phyloP scores from a whole-genome alignment of 35 echinoderm and acorn worm genomes.

The Diadema setosum region DNA sequence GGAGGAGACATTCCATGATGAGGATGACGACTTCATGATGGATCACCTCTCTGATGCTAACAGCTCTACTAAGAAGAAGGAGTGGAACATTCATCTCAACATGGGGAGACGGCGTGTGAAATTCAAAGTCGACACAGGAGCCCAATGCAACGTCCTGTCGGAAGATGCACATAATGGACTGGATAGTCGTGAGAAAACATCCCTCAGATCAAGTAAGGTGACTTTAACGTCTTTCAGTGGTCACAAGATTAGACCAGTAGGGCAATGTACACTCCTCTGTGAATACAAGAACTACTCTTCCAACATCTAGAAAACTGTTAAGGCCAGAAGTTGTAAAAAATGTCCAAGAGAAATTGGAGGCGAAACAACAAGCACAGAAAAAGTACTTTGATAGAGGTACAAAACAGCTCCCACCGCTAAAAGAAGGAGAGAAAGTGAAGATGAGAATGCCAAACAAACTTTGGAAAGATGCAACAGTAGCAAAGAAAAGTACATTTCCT shows the following conservation, averaged over 20 bases:
- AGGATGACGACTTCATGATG: background rate
- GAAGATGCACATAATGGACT: background rate
- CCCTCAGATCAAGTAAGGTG: background rate
- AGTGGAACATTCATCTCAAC: background rate
- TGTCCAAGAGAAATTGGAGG: background rate
- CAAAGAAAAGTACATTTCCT: background rate
- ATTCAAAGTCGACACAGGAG: too few species aligned
- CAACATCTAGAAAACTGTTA: background rate
- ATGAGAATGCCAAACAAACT: background rate
- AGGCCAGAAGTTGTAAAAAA: background rate
- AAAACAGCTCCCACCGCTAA: background rate
- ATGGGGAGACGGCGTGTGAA: background rate
- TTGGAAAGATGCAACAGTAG: background rate
- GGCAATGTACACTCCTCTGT: background rate
- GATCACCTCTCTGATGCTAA: too few species aligned
- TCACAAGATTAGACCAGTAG: background rate
- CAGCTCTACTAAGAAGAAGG: too few species aligned
- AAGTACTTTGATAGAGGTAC: background rate
- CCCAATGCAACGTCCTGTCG: slow-evolving; percentile 33
- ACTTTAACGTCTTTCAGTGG: background rate
- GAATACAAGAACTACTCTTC: background rate
- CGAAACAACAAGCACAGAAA: background rate
- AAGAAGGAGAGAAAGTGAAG: slow-evolving; percentile 5
- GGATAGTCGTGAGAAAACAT: background rate
- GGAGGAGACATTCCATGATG: background rate